Evolutionary conservation across 2,888 invertebrate species (phyloP).

Genomic region (Platypus cylindrus): DNA sequence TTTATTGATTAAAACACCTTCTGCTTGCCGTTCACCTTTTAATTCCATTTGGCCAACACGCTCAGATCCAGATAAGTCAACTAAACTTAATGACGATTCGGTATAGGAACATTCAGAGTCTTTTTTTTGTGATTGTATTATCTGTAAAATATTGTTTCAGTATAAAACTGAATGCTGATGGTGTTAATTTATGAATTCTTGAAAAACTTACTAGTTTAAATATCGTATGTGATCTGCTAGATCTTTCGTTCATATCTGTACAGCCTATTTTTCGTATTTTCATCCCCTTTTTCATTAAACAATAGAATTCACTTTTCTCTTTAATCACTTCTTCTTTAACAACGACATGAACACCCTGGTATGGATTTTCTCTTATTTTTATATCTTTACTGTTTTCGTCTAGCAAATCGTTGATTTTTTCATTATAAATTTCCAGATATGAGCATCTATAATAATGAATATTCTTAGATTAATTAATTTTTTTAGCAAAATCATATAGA

Average conservation of each 20-base stretch:
- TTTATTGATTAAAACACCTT: constrained; percentile 75
- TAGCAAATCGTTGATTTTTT: constrained; percentile 66
- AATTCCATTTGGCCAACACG: constrained; percentile 68
- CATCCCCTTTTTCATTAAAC: constrained; percentile 49
- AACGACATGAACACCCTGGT: constrained; percentile 50
- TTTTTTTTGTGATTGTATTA: constrained; percentile 26
- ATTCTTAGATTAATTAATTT: background rate
- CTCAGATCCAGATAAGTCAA: constrained; percentile 84
- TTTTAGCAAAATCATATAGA: background rate
- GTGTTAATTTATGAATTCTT: constrained; percentile 1
- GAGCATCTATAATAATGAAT: constrained; percentile 49
- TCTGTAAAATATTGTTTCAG: constrained; percentile 24
- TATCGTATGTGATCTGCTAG: constrained; percentile 82
- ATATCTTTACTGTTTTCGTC: constrained; percentile 45
- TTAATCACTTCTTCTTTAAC: constrained; percentile 52
- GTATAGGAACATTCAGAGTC: constrained; percentile 42
- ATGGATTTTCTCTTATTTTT: constrained; percentile 49
- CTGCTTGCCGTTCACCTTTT: constrained; percentile 62
- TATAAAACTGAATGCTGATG: constrained; percentile 1
- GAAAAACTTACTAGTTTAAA: constrained; percentile 62
- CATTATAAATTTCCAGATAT: constrained; percentile 83
- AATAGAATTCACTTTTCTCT: constrained; percentile 47
- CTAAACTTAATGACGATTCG: constrained; percentile 72
- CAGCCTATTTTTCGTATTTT: constrained; percentile 60
- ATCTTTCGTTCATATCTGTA: constrained; percentile 80